Evolutionary conservation across 2,888 invertebrate species (phyloP).

Genomic region (Ypsolopha sequella): DNA sequence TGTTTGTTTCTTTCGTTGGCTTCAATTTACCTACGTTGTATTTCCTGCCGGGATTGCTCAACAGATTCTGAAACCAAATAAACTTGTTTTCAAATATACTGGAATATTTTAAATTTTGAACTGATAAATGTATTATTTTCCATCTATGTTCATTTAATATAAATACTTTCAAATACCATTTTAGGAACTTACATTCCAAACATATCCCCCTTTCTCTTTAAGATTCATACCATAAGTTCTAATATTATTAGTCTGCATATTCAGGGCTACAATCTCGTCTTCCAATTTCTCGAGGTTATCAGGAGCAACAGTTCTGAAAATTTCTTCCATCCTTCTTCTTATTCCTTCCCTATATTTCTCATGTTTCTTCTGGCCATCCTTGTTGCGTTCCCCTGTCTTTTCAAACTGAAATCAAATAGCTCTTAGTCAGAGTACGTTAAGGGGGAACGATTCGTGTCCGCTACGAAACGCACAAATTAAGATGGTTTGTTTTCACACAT

Average conservation of each 20-base stretch:
- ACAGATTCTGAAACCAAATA: too few relatives aligned
- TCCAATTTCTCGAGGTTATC: background rate
- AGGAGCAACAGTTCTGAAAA: conserved; percentile 1
- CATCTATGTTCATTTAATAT: background rate
- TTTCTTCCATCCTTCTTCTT: conserved; percentile 4
- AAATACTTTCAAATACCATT: background rate
- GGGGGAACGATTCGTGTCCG: too few relatives aligned
- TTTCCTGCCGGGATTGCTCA: too few relatives aligned
- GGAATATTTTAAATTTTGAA: too few relatives aligned
- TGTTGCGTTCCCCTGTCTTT: background rate
- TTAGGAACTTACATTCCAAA: background rate
- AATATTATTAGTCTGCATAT: background rate
- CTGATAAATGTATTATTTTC: too few relatives aligned
- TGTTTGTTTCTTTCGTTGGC: too few relatives aligned
- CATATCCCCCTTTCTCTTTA: background rate
- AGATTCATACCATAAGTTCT: background rate
- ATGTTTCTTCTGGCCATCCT: background rate
- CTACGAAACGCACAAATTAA: too few relatives aligned
- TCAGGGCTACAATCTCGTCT: background rate
- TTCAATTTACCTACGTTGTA: too few relatives aligned
- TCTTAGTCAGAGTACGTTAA: too few relatives aligned
- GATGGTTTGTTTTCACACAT: too few relatives aligned
- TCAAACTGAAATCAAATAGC: background rate
- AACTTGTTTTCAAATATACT: too few relatives aligned
- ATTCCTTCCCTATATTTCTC: conserved; percentile 3